A percentile compares a stretch with the other conserved stretches of the same genome.
phyloP scores from a whole-genome alignment of 2,797 vertebrate genomes.

The Columba guinea region DNA sequence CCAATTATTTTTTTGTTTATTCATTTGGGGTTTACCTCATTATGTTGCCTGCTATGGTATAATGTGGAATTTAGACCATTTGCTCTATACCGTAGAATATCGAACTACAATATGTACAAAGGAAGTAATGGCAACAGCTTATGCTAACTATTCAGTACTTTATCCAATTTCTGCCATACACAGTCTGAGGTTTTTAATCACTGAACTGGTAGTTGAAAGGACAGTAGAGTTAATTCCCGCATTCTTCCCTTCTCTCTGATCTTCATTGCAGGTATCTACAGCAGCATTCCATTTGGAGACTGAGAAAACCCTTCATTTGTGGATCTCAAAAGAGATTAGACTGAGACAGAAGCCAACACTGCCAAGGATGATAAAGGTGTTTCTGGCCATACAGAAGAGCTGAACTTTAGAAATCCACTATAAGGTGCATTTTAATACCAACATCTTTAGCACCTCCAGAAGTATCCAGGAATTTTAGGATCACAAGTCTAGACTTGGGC shows the following conservation, averaged over 20 bases:
- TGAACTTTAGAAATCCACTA: background rate
- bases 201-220: background rate
- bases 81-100: background rate
- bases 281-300: background rate
- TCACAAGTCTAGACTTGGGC: background rate
- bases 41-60: background rate
- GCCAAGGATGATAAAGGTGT: background rate
- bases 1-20: background rate
- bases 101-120: background rate
- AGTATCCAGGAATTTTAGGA: background rate
- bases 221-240: background rate
- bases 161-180: background rate
- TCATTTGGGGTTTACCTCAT: background rate
- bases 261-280: background rate
- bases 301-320: background rate
- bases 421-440: background rate
- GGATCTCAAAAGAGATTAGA: background rate
- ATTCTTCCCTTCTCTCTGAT: background rate
- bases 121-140: background rate
- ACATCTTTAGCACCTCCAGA: background rate
- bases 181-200: background rate
- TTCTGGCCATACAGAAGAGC: background rate
- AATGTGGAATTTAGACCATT: background rate
- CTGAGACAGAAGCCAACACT: background rate
- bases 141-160: background rate